Conservation (phyloP, 2,888 invertebrate genomes). For the Bellardia bayeri region DNA sequence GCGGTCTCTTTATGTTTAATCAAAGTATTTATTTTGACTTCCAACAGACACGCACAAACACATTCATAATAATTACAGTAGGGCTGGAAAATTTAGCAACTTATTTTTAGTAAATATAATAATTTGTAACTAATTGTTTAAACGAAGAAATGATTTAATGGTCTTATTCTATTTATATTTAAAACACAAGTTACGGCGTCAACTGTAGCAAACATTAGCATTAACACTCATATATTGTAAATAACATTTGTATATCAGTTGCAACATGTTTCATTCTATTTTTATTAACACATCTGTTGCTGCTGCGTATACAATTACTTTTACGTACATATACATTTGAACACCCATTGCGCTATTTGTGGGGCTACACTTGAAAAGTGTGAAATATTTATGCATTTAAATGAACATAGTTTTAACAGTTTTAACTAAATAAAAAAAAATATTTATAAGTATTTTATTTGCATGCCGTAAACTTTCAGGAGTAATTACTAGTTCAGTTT, state of each 20-base stretch:
- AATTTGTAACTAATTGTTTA: no score
- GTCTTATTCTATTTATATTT: no score
- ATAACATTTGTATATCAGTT: neutral
- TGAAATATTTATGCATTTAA: neutral
- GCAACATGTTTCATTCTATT: neutral
- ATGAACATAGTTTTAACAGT: neutral
- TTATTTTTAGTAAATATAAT: no score
- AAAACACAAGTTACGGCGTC: no score
- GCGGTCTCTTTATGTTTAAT: constrained; percentile 78
- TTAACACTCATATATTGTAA: no score
- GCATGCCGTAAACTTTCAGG: neutral
- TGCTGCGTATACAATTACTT: neutral
- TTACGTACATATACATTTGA: neutral
- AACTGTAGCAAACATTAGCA: no score
- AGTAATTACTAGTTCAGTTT: no score
- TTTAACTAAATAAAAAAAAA: neutral
- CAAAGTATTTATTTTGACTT: constrained; percentile 12
- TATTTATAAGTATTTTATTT: neutral
- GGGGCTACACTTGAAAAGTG: neutral
- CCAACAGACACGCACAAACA: neutral
- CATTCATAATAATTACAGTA: neutral
- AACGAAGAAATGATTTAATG: no score
- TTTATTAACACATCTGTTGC: neutral
- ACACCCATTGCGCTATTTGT: neutral
- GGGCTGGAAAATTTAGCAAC: neutral